Evolutionary conservation across 2,113 vertebrate genomes (phyloP).

Genomic region (Chaenogobius annularis): DNA sequence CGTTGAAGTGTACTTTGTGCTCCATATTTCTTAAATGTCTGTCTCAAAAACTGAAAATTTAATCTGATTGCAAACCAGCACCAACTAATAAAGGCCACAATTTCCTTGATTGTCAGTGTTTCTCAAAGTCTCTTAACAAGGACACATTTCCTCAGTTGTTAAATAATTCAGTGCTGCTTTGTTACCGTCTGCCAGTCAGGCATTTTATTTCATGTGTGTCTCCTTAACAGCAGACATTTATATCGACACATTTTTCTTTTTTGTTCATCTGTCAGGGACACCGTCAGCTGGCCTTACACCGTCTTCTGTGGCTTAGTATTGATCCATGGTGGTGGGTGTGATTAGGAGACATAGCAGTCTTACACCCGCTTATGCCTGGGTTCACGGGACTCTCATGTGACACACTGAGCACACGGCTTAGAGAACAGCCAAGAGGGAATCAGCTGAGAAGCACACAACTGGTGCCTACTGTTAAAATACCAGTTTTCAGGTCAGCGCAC

Average conservation of each 20-base stretch:
- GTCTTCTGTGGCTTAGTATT: constrained; percentile 24
- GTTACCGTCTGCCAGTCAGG: constrained; percentile 25
- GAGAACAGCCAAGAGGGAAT: constrained; percentile 44
- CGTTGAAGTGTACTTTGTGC: background rate
- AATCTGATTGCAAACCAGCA: background rate
- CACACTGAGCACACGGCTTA: constrained; percentile 31
- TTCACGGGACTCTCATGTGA: constrained; percentile 64
- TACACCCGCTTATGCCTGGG: constrained; percentile 38
- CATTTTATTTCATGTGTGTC: constrained; percentile 20
- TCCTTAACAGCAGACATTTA: constrained; percentile 17
- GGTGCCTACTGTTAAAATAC: constrained; percentile 41
- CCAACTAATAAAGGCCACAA: no score
- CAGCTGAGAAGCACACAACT: constrained; percentile 66
- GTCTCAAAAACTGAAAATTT: background rate
- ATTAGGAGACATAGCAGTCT: constrained; percentile 46
- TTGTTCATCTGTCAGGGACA: background rate
- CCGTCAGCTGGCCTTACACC: constrained; percentile 18
- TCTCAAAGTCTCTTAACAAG: constrained; percentile 45
- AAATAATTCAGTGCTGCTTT: constrained; percentile 61
- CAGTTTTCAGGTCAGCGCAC: constrained; percentile 53
- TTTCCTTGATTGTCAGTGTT: constrained; percentile 31
- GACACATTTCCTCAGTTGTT: constrained; percentile 38
- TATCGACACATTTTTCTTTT: constrained; percentile 1
- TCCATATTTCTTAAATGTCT: background rate
- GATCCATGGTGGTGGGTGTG: constrained; percentile 40